Evolutionary conservation across 2,113 vertebrate species (phyloP), one percentile per base, ranked within the genome.

Genomic region (Connochaetes taurinus): DNA sequence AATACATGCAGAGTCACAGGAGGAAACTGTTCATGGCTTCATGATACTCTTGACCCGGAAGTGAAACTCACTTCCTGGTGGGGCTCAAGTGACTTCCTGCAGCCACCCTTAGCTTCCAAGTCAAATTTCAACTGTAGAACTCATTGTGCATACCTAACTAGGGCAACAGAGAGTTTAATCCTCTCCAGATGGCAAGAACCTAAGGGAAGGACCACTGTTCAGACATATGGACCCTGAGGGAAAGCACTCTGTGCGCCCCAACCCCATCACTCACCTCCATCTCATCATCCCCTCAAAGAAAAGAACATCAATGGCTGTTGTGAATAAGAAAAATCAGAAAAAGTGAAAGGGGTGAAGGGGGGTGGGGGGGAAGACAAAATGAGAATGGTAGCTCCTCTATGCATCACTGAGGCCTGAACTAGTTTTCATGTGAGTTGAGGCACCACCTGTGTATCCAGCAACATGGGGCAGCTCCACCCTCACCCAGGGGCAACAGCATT

Each of bases 341-440:
- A 50, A 52, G 16, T 1, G 11, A 25, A 53, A 86, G 15, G 36
- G 7, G 6, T 1, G 0, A 40, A 50, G 21, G 2, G 5, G 57
- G 11, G 5, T n/a, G n/a, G n/a, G n/a, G n/a, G n/a, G n/a, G n/a
- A 7, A 57, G 9, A 0, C 27, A n/a, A 14, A n/a, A 62, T 1
- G 7, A 81, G 29, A 36, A 58, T 3, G 36, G 27, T 27, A 52
- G 29, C 45, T 36, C 13, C 5, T 9, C 3, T 81, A 11, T 8
- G 3, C 13, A 1, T 71, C 21, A 40, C 29, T 8, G 50, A 19
- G 10, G n/a, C 57, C 31, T 91, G 29, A 78, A n/a, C 40, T 53
- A 25, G 6, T 60, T 33, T 47, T 55, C 57, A 4, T 15, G 1
- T 62, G 23, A 50, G 11, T 17, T 36, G 45, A 81, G 47, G 15